Base-by-base conservation (phyloP, 2,113 vertebrate genomes). In the Malurus alboscapulatus region DNA sequence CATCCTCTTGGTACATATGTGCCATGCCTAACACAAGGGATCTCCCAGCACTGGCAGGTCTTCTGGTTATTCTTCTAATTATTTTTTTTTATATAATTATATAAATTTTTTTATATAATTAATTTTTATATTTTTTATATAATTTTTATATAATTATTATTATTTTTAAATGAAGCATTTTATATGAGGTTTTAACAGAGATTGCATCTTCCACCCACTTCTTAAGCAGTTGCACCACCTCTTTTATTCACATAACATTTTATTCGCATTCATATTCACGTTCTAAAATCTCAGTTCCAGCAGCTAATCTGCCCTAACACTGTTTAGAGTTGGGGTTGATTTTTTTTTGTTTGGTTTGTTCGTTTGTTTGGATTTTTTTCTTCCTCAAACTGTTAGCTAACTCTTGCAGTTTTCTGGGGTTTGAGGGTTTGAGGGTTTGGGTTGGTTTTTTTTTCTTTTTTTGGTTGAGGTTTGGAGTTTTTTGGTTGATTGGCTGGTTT, bases 181-280 rank as follows among this genome's bases (percentile, higher is more conserved):
- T 40, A 19, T 38, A 34, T 47, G 34, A 71, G 5, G 10, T 65
- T 87, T 82, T 53, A 21, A 38, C 11, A 71, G 50, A 40, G 8
- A 9, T 1, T 4, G 2, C 36, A 7, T 36, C 32, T 91, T 76
- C 14, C 10, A 38, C 16, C 6, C 0, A 0, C 7, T 79, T 57
- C 44, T 47, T 21, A 54, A n/a, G 17, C 48, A 82, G 11, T 25
- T 50, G 16, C 14, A 17, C 11, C 36, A 7, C 14, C 8, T 27
- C 8, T 80, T 51, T 65, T 48, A 17, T 16, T 24, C 38, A 38
- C 38, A 38, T 38, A 38, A 38, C 38, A 38, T 38, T 38, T 38
- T 38, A 38, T 38, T 38, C 38, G 10, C 38, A 38, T 38, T 38
- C 38, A 38, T 38, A 38, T 38, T 38, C 38, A 76, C 0, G 0